phyloP scores from a whole-genome alignment of 1,140 invertebrate genomes.

The Hycleus cichorii region DNA sequence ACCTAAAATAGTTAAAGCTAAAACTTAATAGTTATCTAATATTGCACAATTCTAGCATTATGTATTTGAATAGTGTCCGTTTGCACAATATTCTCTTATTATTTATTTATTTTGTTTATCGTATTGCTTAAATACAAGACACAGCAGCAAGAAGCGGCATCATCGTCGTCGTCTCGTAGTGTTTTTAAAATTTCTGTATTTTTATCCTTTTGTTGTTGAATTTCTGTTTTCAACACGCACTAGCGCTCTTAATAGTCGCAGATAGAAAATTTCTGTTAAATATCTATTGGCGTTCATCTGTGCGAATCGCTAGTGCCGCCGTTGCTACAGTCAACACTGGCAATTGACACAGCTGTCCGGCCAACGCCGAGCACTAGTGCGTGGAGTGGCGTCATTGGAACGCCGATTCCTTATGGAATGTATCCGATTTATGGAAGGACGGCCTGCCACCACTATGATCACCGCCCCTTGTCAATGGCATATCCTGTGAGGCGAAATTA shows the following conservation, averaged over 20 bases:
- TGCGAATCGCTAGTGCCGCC: conserved; percentile 22
- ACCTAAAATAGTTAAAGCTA: conserved; percentile 15
- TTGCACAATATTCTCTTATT: conserved; percentile 1
- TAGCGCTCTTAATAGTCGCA: neutral
- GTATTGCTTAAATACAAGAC: conserved; percentile 17
- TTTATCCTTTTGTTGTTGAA: no score
- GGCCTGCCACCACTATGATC: conserved; percentile 50
- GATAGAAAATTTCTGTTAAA: neutral
- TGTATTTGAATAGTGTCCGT: conserved; percentile 6
- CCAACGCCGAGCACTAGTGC: conserved; percentile 49
- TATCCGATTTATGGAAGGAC: conserved; percentile 73
- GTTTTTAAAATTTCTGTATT: no score
- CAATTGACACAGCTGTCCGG: conserved; percentile 25
- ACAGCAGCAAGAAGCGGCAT: conserved; percentile 8
- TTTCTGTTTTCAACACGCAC: conserved; percentile 1
- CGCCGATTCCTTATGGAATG: conserved; percentile 57
- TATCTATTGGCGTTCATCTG: conserved; percentile 12
- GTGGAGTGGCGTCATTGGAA: conserved; percentile 70
- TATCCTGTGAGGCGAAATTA: conserved; percentile 62
- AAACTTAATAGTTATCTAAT: conserved; percentile 16
- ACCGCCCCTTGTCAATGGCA: conserved; percentile 32
- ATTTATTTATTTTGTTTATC: neutral
- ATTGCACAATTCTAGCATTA: conserved; percentile 13
- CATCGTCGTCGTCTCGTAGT: no score
- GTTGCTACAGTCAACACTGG: conserved; percentile 24